Conservation (phyloP, 2,113 vertebrate species). For the Albula glossodonta region DNA sequence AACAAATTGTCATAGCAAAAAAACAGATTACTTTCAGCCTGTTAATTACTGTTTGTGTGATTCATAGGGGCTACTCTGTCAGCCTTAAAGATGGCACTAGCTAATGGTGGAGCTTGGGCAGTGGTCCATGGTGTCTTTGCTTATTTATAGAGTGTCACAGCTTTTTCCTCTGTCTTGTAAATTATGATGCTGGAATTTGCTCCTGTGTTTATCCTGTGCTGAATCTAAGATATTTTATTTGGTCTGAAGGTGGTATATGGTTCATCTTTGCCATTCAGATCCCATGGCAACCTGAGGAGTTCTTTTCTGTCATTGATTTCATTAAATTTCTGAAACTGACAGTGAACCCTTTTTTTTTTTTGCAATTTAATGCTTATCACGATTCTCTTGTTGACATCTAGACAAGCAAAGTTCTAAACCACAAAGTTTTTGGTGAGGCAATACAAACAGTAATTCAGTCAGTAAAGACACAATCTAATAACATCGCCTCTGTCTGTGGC, state of each 20-base stretch:
- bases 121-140: not conserved
- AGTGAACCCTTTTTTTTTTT: constrained; percentile 1
- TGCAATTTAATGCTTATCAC: not conserved
- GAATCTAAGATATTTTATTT: constrained; percentile 23
- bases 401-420: too few species aligned
- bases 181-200: constrained; percentile 9
- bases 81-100: constrained; percentile 21
- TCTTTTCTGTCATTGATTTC: constrained; percentile 27
- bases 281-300: constrained; percentile 19
- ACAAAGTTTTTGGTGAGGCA: not conserved
- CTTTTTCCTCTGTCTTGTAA: not conserved
- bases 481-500: not conserved
- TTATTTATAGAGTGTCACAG: constrained; percentile 2
- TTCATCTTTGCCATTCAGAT: constrained; percentile 15
- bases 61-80: constrained; percentile 7
- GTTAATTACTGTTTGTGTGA: constrained; percentile 21
- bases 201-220: constrained; percentile 12
- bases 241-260: not conserved
- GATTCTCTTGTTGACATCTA: not conserved
- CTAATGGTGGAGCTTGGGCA: not conserved
- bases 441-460: not conserved
- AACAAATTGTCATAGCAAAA: not conserved
- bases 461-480: not conserved
- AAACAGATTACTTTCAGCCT: constrained; percentile 9
- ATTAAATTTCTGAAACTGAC: constrained; percentile 12